Conservation (phyloP, 2,113 vertebrate species). For the Syngnathus typhle region DNA sequence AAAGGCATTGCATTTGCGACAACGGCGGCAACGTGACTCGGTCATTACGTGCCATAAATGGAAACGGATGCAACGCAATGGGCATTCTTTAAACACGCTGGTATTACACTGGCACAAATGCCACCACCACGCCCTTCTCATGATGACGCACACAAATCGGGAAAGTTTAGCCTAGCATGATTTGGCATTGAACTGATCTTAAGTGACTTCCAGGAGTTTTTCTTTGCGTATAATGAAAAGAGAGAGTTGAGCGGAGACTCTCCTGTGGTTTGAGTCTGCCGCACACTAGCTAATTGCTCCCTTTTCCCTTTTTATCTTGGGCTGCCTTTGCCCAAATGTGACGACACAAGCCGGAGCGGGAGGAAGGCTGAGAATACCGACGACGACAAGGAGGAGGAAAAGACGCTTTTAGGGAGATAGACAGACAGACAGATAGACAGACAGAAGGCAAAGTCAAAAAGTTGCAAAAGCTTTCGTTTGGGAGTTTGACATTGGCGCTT, state of each 20-base stretch:
- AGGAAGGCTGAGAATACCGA: background rate
- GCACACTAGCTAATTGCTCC: conserved; percentile 45
- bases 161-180: background rate
- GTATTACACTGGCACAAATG: too few relatives aligned
- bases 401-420: conserved; percentile 13
- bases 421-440: background rate
- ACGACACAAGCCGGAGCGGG: conserved; percentile 19
- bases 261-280: conserved; percentile 29
- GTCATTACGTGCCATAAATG: background rate
- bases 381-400: background rate
- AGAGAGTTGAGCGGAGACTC: conserved; percentile 17
- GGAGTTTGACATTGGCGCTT: background rate
- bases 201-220: conserved; percentile 7
- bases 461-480: background rate
- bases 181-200: conserved; percentile 14
- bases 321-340: conserved; percentile 25
- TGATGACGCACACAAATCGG: background rate
- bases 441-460: conserved; percentile 11
- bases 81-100: too few relatives aligned
- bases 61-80: background rate
- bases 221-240: conserved; percentile 21
- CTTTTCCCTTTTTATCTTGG: conserved; percentile 20
- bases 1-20: too few relatives aligned
- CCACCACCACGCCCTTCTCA: too few relatives aligned
- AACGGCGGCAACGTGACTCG: background rate